phyloP scores from a whole-genome alignment of 2,113 vertebrate species.

The Pantherophis guttatus region DNA sequence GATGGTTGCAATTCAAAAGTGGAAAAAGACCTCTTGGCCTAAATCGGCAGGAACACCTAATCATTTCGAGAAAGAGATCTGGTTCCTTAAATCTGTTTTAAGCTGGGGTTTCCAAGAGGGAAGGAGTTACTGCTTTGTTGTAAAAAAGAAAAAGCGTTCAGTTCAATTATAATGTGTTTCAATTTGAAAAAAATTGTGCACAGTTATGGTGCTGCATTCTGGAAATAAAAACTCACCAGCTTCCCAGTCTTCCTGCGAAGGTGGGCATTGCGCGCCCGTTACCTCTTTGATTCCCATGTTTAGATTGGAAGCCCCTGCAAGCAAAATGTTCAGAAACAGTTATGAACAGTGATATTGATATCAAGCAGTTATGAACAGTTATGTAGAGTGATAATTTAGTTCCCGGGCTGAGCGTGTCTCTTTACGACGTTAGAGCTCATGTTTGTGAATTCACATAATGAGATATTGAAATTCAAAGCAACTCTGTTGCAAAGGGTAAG shows the following conservation, averaged over 20 bases:
- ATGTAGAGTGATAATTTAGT: not conserved
- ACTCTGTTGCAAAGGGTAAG: not conserved
- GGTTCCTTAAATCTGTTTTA: not conserved
- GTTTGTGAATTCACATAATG: not conserved
- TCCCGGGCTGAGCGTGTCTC: not conserved
- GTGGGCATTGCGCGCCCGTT: constrained; percentile 4
- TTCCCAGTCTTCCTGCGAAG: constrained; percentile 48
- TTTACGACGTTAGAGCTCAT: not conserved
- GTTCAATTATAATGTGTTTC: not conserved
- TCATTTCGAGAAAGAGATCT: not conserved
- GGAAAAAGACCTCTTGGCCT: not conserved
- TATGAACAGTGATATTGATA: not conserved
- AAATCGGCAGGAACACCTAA: not conserved
- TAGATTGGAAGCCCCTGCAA: fast-evolving
- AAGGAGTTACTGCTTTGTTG: not conserved
- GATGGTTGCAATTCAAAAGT: not conserved
- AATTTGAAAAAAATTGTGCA: too few species aligned
- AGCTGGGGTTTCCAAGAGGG: not conserved
- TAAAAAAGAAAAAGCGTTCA: not conserved
- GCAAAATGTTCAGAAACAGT: not conserved
- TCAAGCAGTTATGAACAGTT: not conserved
- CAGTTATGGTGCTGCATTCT: too few species aligned
- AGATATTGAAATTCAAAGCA: not conserved
- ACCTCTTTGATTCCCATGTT: fast-evolving
- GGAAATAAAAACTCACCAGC: constrained; percentile 40